These are phyloP conservation scores for Eurytoma californica DNA, from an alignment of 2,888 invertebrate species.

Conservation along the genomic window DNA sequence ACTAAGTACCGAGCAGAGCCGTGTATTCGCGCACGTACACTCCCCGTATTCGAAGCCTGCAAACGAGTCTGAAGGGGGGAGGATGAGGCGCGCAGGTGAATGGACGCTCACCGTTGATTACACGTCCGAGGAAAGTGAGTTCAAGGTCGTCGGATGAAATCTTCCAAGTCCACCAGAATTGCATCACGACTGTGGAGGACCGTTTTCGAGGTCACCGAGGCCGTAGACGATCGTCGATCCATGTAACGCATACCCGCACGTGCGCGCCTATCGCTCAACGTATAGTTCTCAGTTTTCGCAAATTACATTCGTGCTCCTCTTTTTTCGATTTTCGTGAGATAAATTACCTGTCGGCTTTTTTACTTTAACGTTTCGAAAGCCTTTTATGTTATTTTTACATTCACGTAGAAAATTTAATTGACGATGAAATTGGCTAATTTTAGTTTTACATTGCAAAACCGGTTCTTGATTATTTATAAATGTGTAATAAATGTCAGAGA, in stretches of 20 bases:
- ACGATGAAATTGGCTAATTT: too few relatives aligned
- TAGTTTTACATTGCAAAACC: too few relatives aligned
- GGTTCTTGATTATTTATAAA: too few relatives aligned
- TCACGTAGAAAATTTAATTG: too few relatives aligned
- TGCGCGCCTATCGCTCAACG: background rate
- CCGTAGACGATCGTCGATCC: background rate
- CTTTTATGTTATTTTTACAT: too few relatives aligned
- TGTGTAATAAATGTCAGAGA: too few relatives aligned
- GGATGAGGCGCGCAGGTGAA: conserved; percentile 28
- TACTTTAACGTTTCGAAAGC: too few relatives aligned
- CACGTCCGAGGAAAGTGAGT: conserved; percentile 48
- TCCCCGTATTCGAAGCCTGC: background rate
- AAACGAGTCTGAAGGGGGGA: background rate
- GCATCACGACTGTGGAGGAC: conserved; percentile 26
- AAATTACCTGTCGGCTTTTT: too few relatives aligned
- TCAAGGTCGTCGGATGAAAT: conserved; percentile 47
- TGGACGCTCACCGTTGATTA: conserved; percentile 47
- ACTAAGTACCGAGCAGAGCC: too few relatives aligned
- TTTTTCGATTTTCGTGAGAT: too few relatives aligned
- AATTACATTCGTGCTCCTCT: too few relatives aligned
- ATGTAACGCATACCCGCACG: background rate
- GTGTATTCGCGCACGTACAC: background rate
- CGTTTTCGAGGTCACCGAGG: conserved; percentile 39
- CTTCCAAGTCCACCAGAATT: conserved; percentile 23
- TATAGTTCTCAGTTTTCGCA: too few relatives aligned